phyloP scores from a whole-genome alignment of 2,113 vertebrate species.

The Taxidea taxus region DNA sequence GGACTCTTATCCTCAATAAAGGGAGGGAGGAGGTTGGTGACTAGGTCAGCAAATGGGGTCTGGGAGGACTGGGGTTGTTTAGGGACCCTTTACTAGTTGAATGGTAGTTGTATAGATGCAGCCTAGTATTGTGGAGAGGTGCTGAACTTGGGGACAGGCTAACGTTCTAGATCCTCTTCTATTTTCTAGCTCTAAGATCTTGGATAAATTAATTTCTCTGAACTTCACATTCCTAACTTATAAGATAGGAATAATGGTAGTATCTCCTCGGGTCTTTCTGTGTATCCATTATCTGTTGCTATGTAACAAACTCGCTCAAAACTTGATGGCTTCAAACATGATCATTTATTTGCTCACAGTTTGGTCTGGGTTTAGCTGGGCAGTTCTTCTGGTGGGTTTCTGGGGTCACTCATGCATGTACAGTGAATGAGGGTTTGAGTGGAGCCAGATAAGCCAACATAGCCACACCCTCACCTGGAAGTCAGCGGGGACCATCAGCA shows the following conservation, averaged over 20 bases:
- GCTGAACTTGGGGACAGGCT: not conserved
- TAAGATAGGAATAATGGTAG: not conserved
- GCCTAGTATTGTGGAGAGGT: not conserved
- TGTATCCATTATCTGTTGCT: not conserved
- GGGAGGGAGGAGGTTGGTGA: not conserved
- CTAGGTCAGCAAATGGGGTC: not conserved
- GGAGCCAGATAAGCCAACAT: not conserved
- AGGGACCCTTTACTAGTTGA: not conserved
- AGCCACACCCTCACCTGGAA: not conserved
- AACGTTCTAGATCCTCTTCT: not conserved
- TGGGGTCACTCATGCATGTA: not conserved
- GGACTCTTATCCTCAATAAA: not conserved
- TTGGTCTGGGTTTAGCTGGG: not conserved
- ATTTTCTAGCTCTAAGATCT: not conserved
- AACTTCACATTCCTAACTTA: slow-evolving; percentile 18
- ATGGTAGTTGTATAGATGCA: not conserved
- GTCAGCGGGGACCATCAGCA: not conserved
- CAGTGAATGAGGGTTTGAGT: not conserved
- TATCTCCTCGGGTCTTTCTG: not conserved
- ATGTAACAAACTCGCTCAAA: not conserved
- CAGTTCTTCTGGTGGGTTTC: not conserved
- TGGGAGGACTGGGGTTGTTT: not conserved
- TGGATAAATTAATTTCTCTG: slow-evolving; percentile 16
- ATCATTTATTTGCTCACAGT: not conserved
- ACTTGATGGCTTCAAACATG: not conserved